Evolutionary conservation across 1,140 invertebrate genomes (phyloP).

Genomic region (Lucilia sericata): DNA sequence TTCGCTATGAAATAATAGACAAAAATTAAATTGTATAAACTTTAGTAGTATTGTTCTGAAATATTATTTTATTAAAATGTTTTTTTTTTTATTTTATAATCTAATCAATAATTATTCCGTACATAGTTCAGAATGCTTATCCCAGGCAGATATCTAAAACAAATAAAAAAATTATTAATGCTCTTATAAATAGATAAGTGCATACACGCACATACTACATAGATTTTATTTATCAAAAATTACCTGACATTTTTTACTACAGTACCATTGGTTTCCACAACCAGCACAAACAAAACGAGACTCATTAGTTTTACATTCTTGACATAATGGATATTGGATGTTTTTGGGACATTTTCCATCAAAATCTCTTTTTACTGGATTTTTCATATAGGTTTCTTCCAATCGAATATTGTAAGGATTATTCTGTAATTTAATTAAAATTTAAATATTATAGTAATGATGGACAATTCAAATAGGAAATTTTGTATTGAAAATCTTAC

Average conservation of each 20-base stretch:
- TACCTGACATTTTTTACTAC: slow-evolving; percentile 88
- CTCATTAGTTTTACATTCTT: slow-evolving; percentile 81
- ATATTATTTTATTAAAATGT: neutral
- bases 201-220: neutral
- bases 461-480: too few species aligned
- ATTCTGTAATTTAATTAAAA: neutral
- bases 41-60: neutral
- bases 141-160: slow-evolving; percentile 82
- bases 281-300: slow-evolving; percentile 90
- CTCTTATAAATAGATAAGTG: slow-evolving; percentile 28
- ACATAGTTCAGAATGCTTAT: slow-evolving; percentile 86
- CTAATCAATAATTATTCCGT: slow-evolving; percentile 71
- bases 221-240: slow-evolving; percentile 24
- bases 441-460: neutral
- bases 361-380: slow-evolving; percentile 72
- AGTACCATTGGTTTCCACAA: slow-evolving; percentile 91
- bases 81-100: neutral
- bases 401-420: neutral
- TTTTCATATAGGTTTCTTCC: slow-evolving; percentile 68
- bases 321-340: slow-evolving; percentile 74
- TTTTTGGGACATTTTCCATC: slow-evolving; percentile 69
- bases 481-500: too few species aligned
- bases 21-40: neutral
- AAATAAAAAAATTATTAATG: slow-evolving; percentile 63
- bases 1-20: too few species aligned